Evolutionary conservation across 2,113 vertebrate genomes (phyloP).

Genomic region (Stomatorhinus ivindoensis): DNA sequence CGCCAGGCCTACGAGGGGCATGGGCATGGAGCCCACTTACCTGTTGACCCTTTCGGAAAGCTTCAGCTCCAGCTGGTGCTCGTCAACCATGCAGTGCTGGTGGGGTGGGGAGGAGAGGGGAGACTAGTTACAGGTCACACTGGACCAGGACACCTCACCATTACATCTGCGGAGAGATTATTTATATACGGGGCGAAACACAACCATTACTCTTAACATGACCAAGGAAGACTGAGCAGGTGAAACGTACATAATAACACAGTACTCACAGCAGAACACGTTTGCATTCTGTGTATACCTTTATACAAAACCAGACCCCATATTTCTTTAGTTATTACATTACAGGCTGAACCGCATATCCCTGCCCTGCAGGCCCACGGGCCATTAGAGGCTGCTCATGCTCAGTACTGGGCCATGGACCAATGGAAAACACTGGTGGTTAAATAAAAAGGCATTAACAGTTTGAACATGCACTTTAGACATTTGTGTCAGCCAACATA

Average conservation of each 20-base stretch:
- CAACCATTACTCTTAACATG: background rate
- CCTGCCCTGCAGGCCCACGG: background rate
- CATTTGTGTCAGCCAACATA: background rate
- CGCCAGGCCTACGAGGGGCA: background rate
- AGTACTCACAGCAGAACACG: background rate
- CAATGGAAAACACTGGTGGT: background rate
- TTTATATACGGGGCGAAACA: background rate
- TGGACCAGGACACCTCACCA: background rate
- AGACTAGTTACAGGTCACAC: background rate
- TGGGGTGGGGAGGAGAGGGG: constrained; percentile 30
- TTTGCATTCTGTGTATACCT: background rate
- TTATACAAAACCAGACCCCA: background rate
- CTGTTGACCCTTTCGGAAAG: constrained; percentile 79
- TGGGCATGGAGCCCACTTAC: constrained; percentile 53
- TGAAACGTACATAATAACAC: background rate
- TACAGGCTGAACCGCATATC: background rate
- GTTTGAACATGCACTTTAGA: background rate
- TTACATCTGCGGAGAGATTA: background rate
- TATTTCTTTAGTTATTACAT: background rate
- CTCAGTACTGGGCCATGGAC: background rate
- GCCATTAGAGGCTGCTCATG: background rate
- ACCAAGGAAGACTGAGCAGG: background rate
- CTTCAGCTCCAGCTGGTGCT: constrained; percentile 81
- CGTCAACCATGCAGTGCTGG: constrained; percentile 75
- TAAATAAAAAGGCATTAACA: background rate